These are phyloP conservation scores for Macrostomum cliftonense DNA, from an alignment of 2,888 invertebrate genomes.

Conservation along the genomic window DNA sequence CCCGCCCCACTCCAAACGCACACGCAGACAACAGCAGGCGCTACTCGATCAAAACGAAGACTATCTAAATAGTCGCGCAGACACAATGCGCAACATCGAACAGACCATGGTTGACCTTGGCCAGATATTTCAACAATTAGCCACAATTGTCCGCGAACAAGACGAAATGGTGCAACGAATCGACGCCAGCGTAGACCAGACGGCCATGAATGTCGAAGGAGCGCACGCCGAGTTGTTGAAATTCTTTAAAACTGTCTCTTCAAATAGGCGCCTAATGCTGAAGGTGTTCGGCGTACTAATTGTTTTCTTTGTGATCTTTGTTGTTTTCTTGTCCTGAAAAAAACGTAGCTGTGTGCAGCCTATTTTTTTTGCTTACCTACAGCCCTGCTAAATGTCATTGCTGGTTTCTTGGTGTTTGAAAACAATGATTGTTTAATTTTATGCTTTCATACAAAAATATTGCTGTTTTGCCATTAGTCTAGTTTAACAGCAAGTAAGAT, in stretches of 20 bases:
- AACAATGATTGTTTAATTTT: no score
- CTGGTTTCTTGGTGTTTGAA: no score
- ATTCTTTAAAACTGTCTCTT: conserved; percentile 87
- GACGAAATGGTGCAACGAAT: conserved; percentile 94
- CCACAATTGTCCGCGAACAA: conserved; percentile 79
- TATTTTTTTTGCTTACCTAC: no score
- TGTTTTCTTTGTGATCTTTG: conserved; percentile 95
- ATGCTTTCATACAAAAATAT: no score
- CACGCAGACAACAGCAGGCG: no score
- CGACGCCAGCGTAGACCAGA: conserved; percentile 83
- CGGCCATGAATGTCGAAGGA: conserved; percentile 85
- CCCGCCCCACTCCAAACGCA: no score
- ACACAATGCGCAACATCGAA: conserved; percentile 97
- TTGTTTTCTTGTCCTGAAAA: conserved; percentile 82
- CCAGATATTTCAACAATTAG: conserved; percentile 77
- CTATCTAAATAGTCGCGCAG: conserved; percentile 75
- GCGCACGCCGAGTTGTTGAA: conserved; percentile 89
- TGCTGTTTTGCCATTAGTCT: no score
- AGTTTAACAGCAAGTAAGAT: no score
- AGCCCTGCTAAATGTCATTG: no score
- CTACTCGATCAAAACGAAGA: conserved; percentile 43
- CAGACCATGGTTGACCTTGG: conserved; percentile 94
- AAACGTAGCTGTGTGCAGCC: no score
- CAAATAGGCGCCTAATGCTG: conserved; percentile 94
- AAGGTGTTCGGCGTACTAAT: conserved; percentile 95